Evolutionary conservation across 2,113 vertebrate genomes (phyloP).

Genomic region (Pongo abelii): DNA sequence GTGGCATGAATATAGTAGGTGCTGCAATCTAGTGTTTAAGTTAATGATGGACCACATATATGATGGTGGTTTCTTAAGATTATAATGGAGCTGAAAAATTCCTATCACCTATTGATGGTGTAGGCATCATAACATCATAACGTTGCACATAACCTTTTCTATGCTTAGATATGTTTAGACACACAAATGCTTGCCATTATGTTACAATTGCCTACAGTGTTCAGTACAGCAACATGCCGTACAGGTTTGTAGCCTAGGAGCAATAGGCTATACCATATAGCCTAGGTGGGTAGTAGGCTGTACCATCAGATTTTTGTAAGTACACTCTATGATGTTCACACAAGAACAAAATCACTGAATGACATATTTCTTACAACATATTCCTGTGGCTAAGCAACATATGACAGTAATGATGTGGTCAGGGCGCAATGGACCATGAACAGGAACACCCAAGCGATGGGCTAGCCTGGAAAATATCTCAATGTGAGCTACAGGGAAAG

Average conservation of each 20-base stretch:
- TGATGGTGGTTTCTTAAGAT: neutral
- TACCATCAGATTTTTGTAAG: neutral
- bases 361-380: neutral
- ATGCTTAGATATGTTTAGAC: neutral
- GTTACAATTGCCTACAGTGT: neutral
- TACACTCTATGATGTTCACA: neutral
- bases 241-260: neutral
- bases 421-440: fast-evolving
- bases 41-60: neutral
- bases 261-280: neutral
- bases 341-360: neutral
- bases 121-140: neutral
- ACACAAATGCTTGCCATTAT: neutral
- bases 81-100: neutral
- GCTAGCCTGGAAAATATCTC: neutral
- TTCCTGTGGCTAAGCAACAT: neutral
- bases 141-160: neutral
- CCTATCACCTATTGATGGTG: neutral
- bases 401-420: neutral
- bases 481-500: neutral
- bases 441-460: fast-evolving
- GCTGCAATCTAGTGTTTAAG: no score
- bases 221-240: neutral
- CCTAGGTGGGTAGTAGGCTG: neutral
- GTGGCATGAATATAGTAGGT: neutral